These are phyloP conservation scores for Ecliptopera silaceata DNA, from an alignment of 2,888 invertebrate species.

Conservation along the genomic window DNA sequence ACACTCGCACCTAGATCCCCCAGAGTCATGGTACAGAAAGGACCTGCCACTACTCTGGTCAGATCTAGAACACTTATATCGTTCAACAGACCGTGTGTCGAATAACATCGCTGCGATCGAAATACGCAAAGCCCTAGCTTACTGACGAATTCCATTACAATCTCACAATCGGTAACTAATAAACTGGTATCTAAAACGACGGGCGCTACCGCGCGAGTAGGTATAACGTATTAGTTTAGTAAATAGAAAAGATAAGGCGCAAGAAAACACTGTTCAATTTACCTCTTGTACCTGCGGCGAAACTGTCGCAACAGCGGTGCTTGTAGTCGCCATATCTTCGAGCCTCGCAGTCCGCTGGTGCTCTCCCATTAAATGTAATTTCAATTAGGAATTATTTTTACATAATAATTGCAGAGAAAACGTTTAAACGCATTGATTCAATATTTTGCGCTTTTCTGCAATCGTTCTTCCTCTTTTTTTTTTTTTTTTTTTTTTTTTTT, in stretches of 20 bases:
- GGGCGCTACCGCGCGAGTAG: conserved; percentile 14
- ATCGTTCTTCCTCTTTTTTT: background rate
- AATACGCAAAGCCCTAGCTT: conserved; percentile 39
- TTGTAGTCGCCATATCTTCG: conserved; percentile 76
- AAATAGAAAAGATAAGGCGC: conserved; percentile 62
- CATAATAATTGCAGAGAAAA: conserved; percentile 43
- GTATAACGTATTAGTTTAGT: conserved; percentile 46
- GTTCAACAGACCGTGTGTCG: conserved; percentile 82
- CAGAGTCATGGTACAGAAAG: conserved; percentile 96
- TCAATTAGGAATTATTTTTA: conserved; percentile 41
- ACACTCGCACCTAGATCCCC: conserved; percentile 97
- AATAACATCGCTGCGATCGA: conserved; percentile 43
- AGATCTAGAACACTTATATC: conserved; percentile 90
- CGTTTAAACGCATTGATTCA: conserved; percentile 1
- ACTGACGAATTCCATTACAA: conserved; percentile 44
- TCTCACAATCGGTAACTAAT: conserved; percentile 15
- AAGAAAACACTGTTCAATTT: conserved; percentile 40
- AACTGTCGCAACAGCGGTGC: conserved; percentile 71
- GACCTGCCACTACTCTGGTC: conserved; percentile 95
- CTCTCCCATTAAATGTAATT: conserved; percentile 68
- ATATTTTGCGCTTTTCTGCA: conserved; percentile 24
- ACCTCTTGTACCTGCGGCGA: conserved; percentile 70
- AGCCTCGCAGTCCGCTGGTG: conserved; percentile 45
- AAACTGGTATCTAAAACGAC: conserved; percentile 9
- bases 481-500: background rate